Conservation (phyloP, 2,113 vertebrate genomes). For the Poecile atricapillus region DNA sequence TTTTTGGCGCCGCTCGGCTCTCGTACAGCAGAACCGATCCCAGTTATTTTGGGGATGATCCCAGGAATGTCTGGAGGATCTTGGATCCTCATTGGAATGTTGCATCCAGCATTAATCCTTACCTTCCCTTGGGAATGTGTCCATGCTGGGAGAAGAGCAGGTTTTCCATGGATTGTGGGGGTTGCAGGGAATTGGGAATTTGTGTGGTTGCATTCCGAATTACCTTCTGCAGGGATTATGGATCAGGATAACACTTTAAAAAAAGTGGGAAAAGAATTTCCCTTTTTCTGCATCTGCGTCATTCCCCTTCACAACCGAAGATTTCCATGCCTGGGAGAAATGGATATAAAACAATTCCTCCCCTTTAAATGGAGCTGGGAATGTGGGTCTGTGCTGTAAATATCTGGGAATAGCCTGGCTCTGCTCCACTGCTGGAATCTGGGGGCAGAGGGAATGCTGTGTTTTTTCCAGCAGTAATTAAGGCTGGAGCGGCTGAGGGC, state of each 20-base stretch:
- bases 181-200: not conserved
- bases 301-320: fast-evolving
- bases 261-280: not conserved
- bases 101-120: not conserved
- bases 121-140: not conserved
- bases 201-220: too few relatives aligned
- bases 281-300: fast-evolving
- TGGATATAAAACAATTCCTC: not conserved
- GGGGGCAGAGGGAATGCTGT: not conserved
- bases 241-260: not conserved
- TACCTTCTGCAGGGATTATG: too few relatives aligned
- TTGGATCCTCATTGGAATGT: not conserved
- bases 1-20: not conserved
- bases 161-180: fast-evolving
- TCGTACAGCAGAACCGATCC: not conserved
- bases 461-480: not conserved
- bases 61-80: not conserved
- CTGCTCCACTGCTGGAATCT: not conserved
- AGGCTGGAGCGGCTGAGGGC: not conserved
- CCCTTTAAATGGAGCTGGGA: not conserved
- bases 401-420: not conserved
- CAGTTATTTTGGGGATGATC: not conserved
- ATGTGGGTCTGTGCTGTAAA: not conserved
- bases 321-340: not conserved
- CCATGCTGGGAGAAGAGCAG: fast-evolving